Base-by-base conservation (phyloP, 2,113 vertebrate genomes). In the Prunella himalayana region DNA sequence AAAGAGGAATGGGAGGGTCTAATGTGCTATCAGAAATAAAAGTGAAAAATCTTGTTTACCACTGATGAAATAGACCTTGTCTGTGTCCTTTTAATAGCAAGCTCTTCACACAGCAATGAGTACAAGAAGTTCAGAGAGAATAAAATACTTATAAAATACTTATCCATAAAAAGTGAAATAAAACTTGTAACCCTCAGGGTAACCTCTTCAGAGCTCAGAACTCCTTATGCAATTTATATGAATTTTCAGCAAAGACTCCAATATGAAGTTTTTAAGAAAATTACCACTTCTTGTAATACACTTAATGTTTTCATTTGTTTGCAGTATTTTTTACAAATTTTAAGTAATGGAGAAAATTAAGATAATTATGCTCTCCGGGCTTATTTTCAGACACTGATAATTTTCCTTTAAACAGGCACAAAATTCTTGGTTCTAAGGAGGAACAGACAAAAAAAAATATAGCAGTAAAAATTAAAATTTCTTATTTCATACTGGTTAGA, bases 401-500 rank as follows among this genome's bases (percentile, higher is more conserved):
- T 60, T 83, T 84, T 86, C 35, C 37, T 81, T 82, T 81, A 88
- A 75, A 37, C 6, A 81, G 59, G 16, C 22, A 92, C 20, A 68
- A 88, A 94, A 75, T 75, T 28, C 21, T 86, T 88, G 19, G 14
- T 94, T 96, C 35, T 81, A 47, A 78, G 51, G 61, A 96, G 65
- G 9, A 23, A 90, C 9, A 90, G 70, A 57, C 47, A 88, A 90
- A 94, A 97, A 95, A 59, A n/a, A n/a, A n/a, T 47, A 54, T 10
- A 88, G 63, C 41, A 84, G 41, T 39, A 94, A 95, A 80, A 96
- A 97, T 96, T 96, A 97, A 93, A 96, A 75, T 97, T 94, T 82
- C 87, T 97, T 96, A 91, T 90, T 96, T 97, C 54, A 51, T 70
- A 89, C 57, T 63, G 63, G 89, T 90, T 92, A 90, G n/a, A 93